Evolutionary conservation across 2,888 invertebrate genomes (phyloP).

Genomic region (Microctonus hyperodae): DNA sequence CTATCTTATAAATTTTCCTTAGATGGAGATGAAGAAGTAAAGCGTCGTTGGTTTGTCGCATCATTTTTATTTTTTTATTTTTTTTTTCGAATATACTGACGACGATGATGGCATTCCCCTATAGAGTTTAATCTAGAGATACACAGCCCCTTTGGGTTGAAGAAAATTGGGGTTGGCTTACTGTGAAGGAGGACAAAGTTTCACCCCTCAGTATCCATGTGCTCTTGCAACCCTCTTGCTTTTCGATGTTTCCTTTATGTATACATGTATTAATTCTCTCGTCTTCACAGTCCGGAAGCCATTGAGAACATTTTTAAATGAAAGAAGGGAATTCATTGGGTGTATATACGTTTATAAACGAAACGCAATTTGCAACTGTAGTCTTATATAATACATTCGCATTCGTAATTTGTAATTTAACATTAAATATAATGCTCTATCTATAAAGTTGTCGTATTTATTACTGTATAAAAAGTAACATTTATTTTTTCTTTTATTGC

Average conservation of each 20-base stretch:
- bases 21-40: neutral
- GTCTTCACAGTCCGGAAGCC: neutral
- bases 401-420: no score
- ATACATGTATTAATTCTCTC: neutral
- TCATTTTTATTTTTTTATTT: no score
- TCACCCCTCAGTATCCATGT: slow-evolving; percentile 7
- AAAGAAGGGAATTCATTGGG: slow-evolving; percentile 23
- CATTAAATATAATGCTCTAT: no score
- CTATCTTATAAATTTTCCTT: neutral
- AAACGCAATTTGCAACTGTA: slow-evolving; percentile 43
- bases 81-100: slow-evolving; percentile 18
- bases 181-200: slow-evolving; percentile 7
- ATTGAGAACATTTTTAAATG: slow-evolving; percentile 8
- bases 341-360: slow-evolving; percentile 4
- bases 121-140: slow-evolving; percentile 21
- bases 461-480: no score
- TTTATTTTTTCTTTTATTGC: no score
- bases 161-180: slow-evolving; percentile 45
- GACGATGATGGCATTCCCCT: neutral
- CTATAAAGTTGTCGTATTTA: no score
- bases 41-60: neutral
- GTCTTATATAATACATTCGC: no score
- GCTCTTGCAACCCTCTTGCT: neutral
- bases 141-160: slow-evolving; percentile 16
- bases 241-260: neutral